Evolutionary conservation across 2,888 invertebrate genomes (phyloP), one percentile per base, ranked within the genome.

Genomic region (Sylvicola cinctus): DNA sequence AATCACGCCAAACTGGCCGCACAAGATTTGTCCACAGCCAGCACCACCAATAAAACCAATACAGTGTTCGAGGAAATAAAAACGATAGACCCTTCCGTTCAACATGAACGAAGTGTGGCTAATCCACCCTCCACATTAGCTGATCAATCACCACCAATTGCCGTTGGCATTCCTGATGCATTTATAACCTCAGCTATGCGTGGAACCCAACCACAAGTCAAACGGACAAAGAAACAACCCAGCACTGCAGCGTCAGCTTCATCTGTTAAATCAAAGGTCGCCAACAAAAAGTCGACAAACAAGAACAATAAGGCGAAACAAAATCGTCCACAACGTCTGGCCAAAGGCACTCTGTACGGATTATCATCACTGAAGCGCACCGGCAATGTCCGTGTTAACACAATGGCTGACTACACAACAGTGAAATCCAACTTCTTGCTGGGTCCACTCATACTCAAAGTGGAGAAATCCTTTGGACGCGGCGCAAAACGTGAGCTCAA

Each of bases 351-450:
- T 1, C 58, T 85, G 29, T 83, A 77, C 40, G 84, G 84, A 2
- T 52, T 85, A 40, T 76, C 84, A 11, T 74, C 81, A 11, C 55
- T 85, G 46, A 73, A 73, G 49, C 66, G 84, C 46, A 73, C 71
- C 32, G 83, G 81, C 28, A 81, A 84, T 49, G 84, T 84, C 6
- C 68, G 69, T 35, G 80, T 84, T 31, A 77, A 73, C 51, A 74
- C 80, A 53, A 71, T 75, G 70, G 64, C 72, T 33, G 70, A 77
- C 47, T 75, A 80, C 47, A 83, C 83, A 3, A 83, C 79, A 35
- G 76, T 85, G 29, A 79, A 75, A 49, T 79, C 79, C 35, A 78
- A 76, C 53, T 84, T 85, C 50, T 68, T 74, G 15, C 60, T 85
- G 37, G 84, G 84, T 33, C 84, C 84, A 0, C 56, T 85, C 30